These are phyloP conservation scores for Steinernema hermaphroditum DNA, from an alignment of 2,888 invertebrate genomes.

Conservation along the genomic window DNA sequence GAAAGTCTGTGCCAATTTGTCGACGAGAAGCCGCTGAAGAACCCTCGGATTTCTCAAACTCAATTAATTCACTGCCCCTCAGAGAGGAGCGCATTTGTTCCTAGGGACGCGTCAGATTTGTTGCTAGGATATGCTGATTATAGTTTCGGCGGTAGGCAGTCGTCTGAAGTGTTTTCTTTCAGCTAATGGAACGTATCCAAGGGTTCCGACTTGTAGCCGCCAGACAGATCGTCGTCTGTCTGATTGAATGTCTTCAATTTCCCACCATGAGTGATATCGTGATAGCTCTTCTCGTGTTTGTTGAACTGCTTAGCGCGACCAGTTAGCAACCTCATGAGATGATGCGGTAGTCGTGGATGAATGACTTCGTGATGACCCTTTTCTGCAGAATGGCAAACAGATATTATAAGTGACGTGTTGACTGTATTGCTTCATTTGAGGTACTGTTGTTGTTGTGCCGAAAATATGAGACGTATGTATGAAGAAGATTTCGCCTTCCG, in stretches of 20 bases:
- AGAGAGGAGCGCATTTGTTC: not conserved
- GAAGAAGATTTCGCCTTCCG: no score
- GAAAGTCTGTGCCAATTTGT: not conserved
- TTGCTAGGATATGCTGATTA: slow-evolving; percentile 4
- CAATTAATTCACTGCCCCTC: not conserved
- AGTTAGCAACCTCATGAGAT: not conserved
- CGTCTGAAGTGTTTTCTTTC: no score
- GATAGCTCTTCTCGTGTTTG: not conserved
- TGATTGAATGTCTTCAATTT: not conserved
- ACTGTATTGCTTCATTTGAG: no score
- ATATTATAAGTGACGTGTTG: no score
- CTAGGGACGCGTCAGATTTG: not conserved
- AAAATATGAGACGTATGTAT: no score
- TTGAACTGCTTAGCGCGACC: not conserved
- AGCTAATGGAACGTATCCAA: no score
- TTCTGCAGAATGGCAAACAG: no score
- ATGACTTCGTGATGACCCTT: no score
- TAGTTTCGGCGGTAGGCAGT: not conserved
- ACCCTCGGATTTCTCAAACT: not conserved
- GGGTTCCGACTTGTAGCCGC: no score
- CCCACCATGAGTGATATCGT: not conserved
- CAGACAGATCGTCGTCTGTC: not conserved
- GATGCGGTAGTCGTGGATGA: not conserved
- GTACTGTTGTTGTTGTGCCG: no score
- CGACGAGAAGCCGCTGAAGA: not conserved